Evolutionary conservation across 1,140 invertebrate species (phyloP).

Genomic region (Drosophila arizonae): DNA sequence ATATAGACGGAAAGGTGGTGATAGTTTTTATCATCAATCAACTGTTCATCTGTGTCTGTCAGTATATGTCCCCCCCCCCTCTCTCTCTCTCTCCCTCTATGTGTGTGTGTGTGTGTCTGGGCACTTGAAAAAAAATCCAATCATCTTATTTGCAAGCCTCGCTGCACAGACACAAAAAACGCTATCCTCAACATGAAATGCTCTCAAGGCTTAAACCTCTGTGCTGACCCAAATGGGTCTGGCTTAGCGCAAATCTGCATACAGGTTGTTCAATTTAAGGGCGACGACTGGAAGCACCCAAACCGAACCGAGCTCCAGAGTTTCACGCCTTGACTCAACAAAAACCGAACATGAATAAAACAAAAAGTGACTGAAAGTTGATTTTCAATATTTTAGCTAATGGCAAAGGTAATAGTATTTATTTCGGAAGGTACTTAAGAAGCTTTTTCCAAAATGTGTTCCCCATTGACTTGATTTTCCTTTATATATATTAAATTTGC

Average conservation of each 20-base stretch:
- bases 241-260: neutral
- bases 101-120: neutral
- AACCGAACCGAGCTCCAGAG: neutral
- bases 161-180: constrained; percentile 2
- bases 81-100: neutral
- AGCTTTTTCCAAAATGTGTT: no score
- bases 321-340: no score
- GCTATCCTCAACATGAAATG: constrained; percentile 2
- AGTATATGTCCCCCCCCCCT: neutral
- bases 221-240: constrained; percentile 7
- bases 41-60: neutral
- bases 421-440: no score
- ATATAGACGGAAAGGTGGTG: constrained; percentile 16
- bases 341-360: no score
- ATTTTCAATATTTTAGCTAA: no score
- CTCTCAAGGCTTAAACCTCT: constrained; percentile 9
- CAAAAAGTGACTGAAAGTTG: no score
- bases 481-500: no score
- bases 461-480: no score
- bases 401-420: no score
- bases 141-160: constrained; percentile 17
- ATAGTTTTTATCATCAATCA: constrained; percentile 56
- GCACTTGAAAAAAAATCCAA: constrained; percentile 28
- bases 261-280: constrained; percentile 25
- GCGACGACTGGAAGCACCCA: neutral